These are phyloP conservation scores for Xiphophorus couchianus DNA, from an alignment of 2,113 vertebrate species.

Conservation along the genomic window DNA sequence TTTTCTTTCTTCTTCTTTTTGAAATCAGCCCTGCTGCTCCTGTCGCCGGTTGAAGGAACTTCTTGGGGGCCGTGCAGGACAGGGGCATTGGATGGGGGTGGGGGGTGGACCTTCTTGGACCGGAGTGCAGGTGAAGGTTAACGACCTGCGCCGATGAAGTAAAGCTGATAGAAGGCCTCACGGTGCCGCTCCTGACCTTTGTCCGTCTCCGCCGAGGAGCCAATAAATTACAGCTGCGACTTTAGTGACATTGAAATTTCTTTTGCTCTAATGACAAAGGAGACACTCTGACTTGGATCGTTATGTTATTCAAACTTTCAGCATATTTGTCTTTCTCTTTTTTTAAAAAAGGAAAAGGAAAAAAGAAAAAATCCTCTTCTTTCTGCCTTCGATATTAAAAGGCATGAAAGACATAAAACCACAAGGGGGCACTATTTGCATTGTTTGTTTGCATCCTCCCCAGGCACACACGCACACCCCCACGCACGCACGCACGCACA, in stretches of 20 bases:
- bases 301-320: not conserved
- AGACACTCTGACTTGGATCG: not conserved
- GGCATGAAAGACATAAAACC: conserved; percentile 63
- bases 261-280: conserved; percentile 64
- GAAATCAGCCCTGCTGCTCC: conserved; percentile 30
- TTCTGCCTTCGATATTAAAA: not conserved
- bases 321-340: not conserved
- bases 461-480: conserved; percentile 27
- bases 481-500: too few species aligned
- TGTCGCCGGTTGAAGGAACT: conserved; percentile 69
- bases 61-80: conserved; percentile 59
- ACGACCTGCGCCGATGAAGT: conserved; percentile 79
- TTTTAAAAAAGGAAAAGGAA: too few species aligned
- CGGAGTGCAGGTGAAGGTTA: conserved; percentile 82
- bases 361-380: not conserved
- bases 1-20: too few species aligned
- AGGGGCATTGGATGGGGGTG: not conserved
- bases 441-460: conserved; percentile 82
- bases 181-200: conserved; percentile 76
- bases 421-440: conserved; percentile 97
- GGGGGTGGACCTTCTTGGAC: conserved; percentile 56
- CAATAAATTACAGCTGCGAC: conserved; percentile 82
- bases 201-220: conserved; percentile 79
- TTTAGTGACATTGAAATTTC: conserved; percentile 81
- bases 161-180: conserved; percentile 80